phyloP scores from a whole-genome alignment of 2,888 invertebrate species.

The Megamerina dolium region DNA sequence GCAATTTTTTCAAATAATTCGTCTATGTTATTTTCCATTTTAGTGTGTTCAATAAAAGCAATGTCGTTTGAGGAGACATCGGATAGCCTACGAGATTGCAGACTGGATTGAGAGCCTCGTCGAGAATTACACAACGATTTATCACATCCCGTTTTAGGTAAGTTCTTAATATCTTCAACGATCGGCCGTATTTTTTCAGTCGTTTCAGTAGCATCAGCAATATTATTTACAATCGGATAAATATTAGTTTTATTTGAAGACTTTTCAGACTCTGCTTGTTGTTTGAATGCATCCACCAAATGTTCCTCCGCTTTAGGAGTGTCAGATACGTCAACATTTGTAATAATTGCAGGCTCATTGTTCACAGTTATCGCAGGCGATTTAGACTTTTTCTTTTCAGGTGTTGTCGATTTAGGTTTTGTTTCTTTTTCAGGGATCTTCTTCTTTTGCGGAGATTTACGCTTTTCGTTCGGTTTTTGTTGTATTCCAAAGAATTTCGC shows the following conservation, averaged over 20 bases:
- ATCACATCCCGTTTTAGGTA: constrained; percentile 41
- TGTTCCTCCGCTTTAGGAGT: not conserved
- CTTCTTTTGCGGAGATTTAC: constrained; percentile 23
- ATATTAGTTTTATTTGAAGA: not conserved
- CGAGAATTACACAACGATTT: constrained; percentile 36
- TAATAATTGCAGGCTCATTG: not conserved
- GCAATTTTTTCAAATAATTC: constrained; percentile 36
- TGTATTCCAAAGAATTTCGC: constrained; percentile 43
- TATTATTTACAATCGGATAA: not conserved
- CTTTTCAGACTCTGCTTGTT: not conserved
- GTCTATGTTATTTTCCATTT: constrained; percentile 28
- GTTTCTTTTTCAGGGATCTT: constrained; percentile 33
- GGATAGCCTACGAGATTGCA: constrained; percentile 29
- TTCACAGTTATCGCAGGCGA: not conserved
- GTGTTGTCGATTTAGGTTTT: constrained; percentile 20
- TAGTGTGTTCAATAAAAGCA: constrained; percentile 10
- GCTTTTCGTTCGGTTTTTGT: constrained; percentile 21
- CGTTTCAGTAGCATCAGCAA: not conserved
- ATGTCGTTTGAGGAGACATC: constrained; percentile 29
- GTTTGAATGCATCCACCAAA: not conserved
- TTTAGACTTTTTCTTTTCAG: constrained; percentile 22
- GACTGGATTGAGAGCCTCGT: constrained; percentile 34
- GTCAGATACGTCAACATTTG: not conserved
- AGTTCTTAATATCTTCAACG: constrained; percentile 38
- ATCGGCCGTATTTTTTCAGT: constrained; percentile 17